Evolutionary conservation across 2,888 invertebrate genomes (phyloP).

Genomic region (Torymus tubicola): DNA sequence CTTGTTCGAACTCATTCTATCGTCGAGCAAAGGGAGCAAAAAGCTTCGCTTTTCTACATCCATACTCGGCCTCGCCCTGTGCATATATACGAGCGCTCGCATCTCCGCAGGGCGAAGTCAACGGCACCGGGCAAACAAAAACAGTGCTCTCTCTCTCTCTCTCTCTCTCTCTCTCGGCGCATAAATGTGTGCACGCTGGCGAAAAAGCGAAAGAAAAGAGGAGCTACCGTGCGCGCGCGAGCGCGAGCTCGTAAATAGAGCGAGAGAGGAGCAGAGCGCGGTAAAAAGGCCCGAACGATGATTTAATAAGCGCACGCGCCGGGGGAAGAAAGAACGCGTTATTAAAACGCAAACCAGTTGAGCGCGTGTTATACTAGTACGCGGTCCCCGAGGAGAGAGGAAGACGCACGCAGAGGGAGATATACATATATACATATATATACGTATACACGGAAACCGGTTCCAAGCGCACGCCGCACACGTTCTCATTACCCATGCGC

Average conservation of each 20-base stretch:
- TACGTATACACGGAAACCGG: background rate
- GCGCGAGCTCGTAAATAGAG: slow-evolving; percentile 9
- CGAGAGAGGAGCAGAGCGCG: background rate
- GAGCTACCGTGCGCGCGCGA: background rate
- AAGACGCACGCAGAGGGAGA: background rate
- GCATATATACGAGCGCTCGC: background rate
- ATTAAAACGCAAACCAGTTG: slow-evolving; percentile 72
- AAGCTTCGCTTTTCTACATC: no score
- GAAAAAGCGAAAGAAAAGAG: background rate
- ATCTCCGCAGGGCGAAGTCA: background rate
- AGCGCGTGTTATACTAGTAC: slow-evolving; percentile 51
- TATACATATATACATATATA: slow-evolving; percentile 5
- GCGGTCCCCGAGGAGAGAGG: slow-evolving; percentile 18
- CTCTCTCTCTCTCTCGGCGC: no score
- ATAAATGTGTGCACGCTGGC: no score
- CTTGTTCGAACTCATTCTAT: no score
- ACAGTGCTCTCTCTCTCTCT: no score
- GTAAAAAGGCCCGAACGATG: slow-evolving; percentile 47
- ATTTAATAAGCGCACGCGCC: slow-evolving; percentile 48
- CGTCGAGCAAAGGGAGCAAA: no score
- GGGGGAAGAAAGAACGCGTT: slow-evolving; percentile 59
- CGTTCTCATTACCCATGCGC: slow-evolving; percentile 59
- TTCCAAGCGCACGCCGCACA: slow-evolving; percentile 49
- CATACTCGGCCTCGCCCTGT: background rate
- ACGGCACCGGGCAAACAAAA: slow-evolving; percentile 8